phyloP scores from a whole-genome alignment of 2,113 vertebrate genomes.

The Edolisoma coerulescens region DNA sequence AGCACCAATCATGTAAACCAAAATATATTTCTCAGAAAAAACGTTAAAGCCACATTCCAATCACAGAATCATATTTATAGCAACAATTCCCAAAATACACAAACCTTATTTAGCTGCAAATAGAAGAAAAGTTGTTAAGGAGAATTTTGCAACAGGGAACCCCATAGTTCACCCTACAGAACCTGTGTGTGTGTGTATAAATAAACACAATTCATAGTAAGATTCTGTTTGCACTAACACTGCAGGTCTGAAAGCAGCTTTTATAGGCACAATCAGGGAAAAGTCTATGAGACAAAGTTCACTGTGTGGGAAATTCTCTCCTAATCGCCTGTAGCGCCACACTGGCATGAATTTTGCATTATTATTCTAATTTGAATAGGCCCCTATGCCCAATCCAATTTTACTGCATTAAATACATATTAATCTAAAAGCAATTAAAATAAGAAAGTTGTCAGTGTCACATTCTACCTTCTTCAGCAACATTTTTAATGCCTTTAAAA shows the following conservation, averaged over 20 bases:
- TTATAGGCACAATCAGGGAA: background rate
- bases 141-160: background rate
- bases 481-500: background rate
- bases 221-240: background rate
- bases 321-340: background rate
- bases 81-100: slow-evolving; percentile 3
- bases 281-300: slow-evolving; percentile 10
- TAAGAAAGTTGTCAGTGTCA: slow-evolving; percentile 35
- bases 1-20: background rate
- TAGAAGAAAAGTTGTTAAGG: background rate
- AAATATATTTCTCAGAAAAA: background rate
- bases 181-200: background rate
- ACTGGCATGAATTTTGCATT: background rate
- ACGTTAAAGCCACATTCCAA: background rate
- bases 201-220: slow-evolving; percentile 7
- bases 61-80: slow-evolving; percentile 27
- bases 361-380: slow-evolving; percentile 41
- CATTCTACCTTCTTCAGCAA: background rate
- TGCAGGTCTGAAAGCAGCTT: slow-evolving; percentile 37
- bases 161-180: background rate
- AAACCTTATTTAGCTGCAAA: slow-evolving; percentile 26
- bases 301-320: slow-evolving; percentile 3
- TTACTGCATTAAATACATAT: slow-evolving; percentile 36
- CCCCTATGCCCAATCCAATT: slow-evolving; percentile 45
- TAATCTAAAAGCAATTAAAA: slow-evolving; percentile 50